These are phyloP conservation scores for Damaliscus lunatus DNA, from an alignment of 2,113 vertebrate genomes.

Conservation along the genomic window DNA sequence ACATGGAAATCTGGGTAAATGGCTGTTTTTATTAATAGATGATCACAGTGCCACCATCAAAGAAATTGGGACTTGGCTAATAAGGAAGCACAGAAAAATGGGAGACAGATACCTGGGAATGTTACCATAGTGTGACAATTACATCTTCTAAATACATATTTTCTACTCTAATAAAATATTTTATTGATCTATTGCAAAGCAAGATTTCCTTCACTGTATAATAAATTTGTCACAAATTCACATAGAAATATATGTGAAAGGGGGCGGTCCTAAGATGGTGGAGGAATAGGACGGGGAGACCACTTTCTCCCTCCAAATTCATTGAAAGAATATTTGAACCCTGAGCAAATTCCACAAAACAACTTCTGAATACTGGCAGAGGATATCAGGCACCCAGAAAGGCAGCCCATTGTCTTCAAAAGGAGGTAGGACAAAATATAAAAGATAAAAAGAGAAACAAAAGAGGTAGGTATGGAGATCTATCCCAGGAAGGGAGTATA, in stretches of 20 bases:
- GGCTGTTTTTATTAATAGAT: neutral
- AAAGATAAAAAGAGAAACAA: neutral
- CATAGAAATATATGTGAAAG: neutral
- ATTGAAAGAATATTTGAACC: neutral
- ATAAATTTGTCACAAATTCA: neutral
- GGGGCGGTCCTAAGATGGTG: neutral
- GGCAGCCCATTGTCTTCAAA: neutral
- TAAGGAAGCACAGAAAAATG: neutral
- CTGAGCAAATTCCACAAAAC: neutral
- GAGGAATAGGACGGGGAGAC: neutral
- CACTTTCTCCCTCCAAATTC: neutral
- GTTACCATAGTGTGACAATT: neutral
- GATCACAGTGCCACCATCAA: neutral
- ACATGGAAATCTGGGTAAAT: neutral
- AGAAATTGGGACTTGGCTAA: neutral
- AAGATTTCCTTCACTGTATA: neutral
- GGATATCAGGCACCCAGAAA: neutral
- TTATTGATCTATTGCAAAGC: neutral
- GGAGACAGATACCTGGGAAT: neutral
- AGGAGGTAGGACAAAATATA: neutral
- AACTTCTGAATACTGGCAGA: neutral
- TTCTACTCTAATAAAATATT: neutral
- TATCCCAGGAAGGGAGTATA: neutral
- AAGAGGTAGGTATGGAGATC: neutral
- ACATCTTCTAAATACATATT: neutral